phyloP scores from a whole-genome alignment of 2,113 vertebrate genomes.

The Noctilio leporinus region DNA sequence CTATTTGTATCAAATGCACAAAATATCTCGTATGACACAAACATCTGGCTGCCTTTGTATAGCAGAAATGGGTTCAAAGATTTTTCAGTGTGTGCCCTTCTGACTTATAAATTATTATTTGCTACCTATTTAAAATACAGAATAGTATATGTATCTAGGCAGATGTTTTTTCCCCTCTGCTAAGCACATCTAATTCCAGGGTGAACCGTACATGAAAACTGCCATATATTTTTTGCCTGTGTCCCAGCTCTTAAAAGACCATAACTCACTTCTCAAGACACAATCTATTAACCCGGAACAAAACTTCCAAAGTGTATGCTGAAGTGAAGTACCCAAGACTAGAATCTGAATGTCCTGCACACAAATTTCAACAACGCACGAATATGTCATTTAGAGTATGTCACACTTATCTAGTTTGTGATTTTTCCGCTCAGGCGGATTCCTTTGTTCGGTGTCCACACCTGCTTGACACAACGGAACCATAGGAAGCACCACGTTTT shows the following conservation, averaged over 20 bases:
- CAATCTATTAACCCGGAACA: neutral
- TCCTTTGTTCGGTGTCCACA: neutral
- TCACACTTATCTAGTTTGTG: neutral
- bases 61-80: neutral
- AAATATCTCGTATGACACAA: neutral
- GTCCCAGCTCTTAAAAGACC: neutral
- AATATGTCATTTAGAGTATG: neutral
- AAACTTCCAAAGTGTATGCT: neutral
- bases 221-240: neutral
- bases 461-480: neutral
- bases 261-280: neutral
- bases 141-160: neutral
- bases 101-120: neutral
- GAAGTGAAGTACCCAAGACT: neutral
- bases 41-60: neutral
- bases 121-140: neutral
- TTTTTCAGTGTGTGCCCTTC: neutral
- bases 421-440: neutral
- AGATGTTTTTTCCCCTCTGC: neutral
- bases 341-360: neutral
- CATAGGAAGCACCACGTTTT: neutral
- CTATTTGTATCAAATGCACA: neutral
- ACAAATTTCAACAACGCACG: neutral
- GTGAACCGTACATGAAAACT: neutral
- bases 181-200: neutral